phyloP scores from a whole-genome alignment of 2,113 vertebrate species.

The Ageneiosus marmoratus region DNA sequence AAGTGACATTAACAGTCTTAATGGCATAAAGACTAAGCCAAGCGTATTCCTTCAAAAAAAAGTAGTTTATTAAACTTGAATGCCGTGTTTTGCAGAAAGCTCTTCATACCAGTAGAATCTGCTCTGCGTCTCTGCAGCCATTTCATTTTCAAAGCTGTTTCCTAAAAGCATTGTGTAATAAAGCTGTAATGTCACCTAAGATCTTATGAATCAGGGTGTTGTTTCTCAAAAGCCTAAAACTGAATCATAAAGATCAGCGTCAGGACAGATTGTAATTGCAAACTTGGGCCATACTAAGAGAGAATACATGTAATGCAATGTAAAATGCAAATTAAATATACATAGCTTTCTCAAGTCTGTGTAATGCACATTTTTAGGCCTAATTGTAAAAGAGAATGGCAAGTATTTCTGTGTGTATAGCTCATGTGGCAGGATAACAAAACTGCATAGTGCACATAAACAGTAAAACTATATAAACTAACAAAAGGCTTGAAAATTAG shows the following conservation, averaged over 20 bases:
- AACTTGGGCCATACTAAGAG: constrained; percentile 14
- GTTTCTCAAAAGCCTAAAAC: constrained; percentile 13
- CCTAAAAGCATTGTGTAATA: constrained; percentile 15
- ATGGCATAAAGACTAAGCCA: not conserved
- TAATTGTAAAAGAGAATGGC: constrained; percentile 2
- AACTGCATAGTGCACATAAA: not conserved
- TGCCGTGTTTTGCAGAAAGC: constrained; percentile 4
- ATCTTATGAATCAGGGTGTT: constrained; percentile 3
- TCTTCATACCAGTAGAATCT: constrained; percentile 2
- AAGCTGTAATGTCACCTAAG: constrained; percentile 16
- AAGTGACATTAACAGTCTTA: not conserved
- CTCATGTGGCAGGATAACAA: not conserved
- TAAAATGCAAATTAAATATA: constrained; percentile 17
- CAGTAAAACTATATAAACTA: constrained; percentile 1
- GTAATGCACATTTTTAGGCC: not conserved
- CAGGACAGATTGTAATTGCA: not conserved
- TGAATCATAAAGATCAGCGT: constrained; percentile 9
- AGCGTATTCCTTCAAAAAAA: constrained; percentile 5
- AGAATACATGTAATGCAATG: constrained; percentile 2
- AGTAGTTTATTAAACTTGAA: constrained; percentile 33
- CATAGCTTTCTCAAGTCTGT: not conserved
- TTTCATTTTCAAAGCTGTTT: not conserved
- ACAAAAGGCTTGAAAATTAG: constrained; percentile 8
- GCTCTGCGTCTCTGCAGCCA: constrained; percentile 4
- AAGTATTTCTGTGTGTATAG: constrained; percentile 10